Conservation (phyloP, 2,888 invertebrate species). For the Junonia oenone region DNA sequence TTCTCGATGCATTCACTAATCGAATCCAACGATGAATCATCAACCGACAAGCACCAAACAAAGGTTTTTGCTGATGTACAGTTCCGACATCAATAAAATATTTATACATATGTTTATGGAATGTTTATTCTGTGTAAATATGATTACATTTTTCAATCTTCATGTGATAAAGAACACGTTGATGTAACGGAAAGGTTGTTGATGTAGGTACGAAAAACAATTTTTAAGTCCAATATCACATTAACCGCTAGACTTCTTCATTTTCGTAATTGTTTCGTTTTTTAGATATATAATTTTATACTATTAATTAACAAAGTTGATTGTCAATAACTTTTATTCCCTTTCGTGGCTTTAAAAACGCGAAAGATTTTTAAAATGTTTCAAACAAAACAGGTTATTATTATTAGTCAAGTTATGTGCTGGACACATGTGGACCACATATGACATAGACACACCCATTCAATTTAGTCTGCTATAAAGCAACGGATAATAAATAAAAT, state of each 20-base stretch:
- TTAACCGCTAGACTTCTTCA: background rate
- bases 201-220: background rate
- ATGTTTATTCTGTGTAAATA: too few species aligned
- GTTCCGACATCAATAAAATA: background rate
- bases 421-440: background rate
- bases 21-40: slow-evolving; percentile 64
- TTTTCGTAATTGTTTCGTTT: background rate
- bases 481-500: background rate
- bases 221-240: background rate
- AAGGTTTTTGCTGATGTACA: slow-evolving; percentile 32
- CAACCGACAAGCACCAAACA: slow-evolving; percentile 49
- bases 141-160: background rate
- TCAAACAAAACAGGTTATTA: background rate
- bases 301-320: too few species aligned
- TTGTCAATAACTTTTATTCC: too few species aligned
- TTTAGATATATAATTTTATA: too few species aligned
- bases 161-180: background rate
- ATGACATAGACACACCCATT: slow-evolving; percentile 1
- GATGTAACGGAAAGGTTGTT: background rate
- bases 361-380: background rate
- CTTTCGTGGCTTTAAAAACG: background rate
- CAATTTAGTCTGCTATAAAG: background rate
- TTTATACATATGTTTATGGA: background rate
- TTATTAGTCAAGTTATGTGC: background rate
- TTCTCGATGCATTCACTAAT: slow-evolving; percentile 52